phyloP scores from a whole-genome alignment of 1,140 invertebrate species.

The Lasioglossum baleicum region DNA sequence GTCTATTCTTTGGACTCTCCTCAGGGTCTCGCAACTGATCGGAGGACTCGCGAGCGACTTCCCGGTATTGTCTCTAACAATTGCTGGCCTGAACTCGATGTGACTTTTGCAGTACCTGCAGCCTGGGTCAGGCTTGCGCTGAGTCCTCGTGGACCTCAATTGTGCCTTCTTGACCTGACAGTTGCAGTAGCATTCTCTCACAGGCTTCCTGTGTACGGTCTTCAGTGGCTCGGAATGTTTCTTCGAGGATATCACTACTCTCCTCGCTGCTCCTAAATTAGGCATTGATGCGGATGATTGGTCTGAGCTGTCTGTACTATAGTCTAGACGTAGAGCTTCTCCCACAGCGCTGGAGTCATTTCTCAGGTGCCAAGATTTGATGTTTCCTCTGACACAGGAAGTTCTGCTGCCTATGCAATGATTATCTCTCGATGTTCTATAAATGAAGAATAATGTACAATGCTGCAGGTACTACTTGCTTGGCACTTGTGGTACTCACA shows the following conservation, averaged over 20 bases:
- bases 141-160: slow-evolving; percentile 45
- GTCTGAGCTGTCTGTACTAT: slow-evolving; percentile 25
- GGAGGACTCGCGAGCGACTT: slow-evolving; percentile 28
- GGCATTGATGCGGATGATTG: slow-evolving; percentile 11
- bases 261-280: slow-evolving; percentile 50
- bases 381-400: neutral
- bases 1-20: slow-evolving; percentile 65
- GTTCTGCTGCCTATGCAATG: neutral
- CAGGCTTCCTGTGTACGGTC: slow-evolving; percentile 56
- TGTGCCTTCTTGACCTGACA: slow-evolving; percentile 48
- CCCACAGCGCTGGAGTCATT: slow-evolving; percentile 59
- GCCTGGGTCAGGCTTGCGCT: slow-evolving; percentile 37
- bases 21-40: slow-evolving; percentile 64
- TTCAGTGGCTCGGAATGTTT: slow-evolving; percentile 32
- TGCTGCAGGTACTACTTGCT: neutral
- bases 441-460: slow-evolving; percentile 19
- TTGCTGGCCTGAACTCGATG: slow-evolving; percentile 22
- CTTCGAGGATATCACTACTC: slow-evolving; percentile 64
- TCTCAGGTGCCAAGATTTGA: slow-evolving; percentile 49
- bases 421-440: slow-evolving; percentile 38
- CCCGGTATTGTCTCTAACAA: slow-evolving; percentile 4
- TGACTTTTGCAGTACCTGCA: slow-evolving; percentile 54
- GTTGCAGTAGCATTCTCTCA: slow-evolving; percentile 72
- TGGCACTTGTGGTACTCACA: slow-evolving; percentile 31
- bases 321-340: slow-evolving; percentile 44